Conservation (phyloP, 2,888 invertebrate genomes). For the Diarsia dahlii region DNA sequence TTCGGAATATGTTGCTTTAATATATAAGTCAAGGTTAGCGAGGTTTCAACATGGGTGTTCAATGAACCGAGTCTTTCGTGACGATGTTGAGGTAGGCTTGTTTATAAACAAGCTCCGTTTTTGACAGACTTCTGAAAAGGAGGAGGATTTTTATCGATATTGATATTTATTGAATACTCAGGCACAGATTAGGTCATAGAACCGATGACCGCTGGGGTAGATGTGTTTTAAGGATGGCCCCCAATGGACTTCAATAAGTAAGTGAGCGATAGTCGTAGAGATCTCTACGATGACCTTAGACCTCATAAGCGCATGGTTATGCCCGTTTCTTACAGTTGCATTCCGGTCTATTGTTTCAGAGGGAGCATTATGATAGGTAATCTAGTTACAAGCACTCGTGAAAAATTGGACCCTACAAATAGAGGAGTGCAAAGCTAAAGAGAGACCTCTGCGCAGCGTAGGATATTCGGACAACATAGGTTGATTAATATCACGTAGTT, state of each 20-base stretch:
- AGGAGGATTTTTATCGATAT: neutral
- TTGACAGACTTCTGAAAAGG: neutral
- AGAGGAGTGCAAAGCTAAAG: neutral
- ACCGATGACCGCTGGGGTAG: too few species aligned
- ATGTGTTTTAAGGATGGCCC: neutral
- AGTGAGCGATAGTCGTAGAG: neutral
- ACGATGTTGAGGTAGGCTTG: conserved; percentile 26
- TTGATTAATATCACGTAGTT: neutral
- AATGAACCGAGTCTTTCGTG: conserved; percentile 2
- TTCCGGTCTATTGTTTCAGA: neutral
- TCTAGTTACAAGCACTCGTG: neutral
- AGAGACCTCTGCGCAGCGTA: neutral
- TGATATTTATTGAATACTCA: neutral
- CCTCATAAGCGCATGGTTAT: neutral
- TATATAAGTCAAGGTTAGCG: conserved; percentile 44
- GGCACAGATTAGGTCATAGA: neutral
- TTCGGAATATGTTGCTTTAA: conserved; percentile 25
- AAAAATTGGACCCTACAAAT: neutral
- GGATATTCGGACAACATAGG: neutral
- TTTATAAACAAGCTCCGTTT: neutral
- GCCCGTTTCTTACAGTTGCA: neutral
- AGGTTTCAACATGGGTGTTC: conserved; percentile 13
- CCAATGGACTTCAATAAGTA: neutral
- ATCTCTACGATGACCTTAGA: neutral
- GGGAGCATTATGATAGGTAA: neutral